Evolutionary conservation across 1,140 invertebrate species (phyloP), one percentile per base, ranked within the genome.

Genomic region (Artemia franciscana): DNA sequence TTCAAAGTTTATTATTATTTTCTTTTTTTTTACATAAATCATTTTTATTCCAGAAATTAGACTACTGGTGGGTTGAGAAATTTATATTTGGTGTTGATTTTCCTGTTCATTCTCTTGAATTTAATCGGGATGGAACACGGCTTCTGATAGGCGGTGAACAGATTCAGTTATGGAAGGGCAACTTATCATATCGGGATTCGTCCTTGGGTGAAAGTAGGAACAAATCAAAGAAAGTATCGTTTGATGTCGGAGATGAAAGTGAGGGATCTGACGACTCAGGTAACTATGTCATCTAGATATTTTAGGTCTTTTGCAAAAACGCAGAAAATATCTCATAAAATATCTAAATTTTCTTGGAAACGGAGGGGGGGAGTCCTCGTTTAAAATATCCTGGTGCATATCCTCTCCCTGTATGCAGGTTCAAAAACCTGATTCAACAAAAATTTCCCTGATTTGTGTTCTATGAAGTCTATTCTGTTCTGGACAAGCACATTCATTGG

Each of bases 41-140:
- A 62, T 62, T 59, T 15, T 62, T 3, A 23, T 71, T 73, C 21
- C 72, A 94, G 90, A 86, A 86, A 70, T 76, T 95, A 69, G 89
- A 94, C 73, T 95, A 94, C 72, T 80, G 88, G 73, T 98, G 95
- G 95, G 90, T 95, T 66, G 88, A 98, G 78, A 96, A 92, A 2
- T 91, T 90, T 28, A 83, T 81, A 58, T 78, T 98, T 67, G 82
- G 86, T 68, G 84, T 88, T 24, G 89, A 91, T 66, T 91, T 86
- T 57, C 82, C 84, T 62, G 86, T 98, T 66, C 84, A 83, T 66
- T 88, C 88, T 39, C 73, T 98, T 5, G 94, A 92, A 58, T 98
- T 94, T 94, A 98, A 97, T 74, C 79, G 95, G 66, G 94, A 98
- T 78, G 95, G 91, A 15, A 90, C 90, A 5, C 80, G 91, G 21